Evolutionary conservation across 2,113 vertebrate species (phyloP).

Genomic region (Carassius auratus): DNA sequence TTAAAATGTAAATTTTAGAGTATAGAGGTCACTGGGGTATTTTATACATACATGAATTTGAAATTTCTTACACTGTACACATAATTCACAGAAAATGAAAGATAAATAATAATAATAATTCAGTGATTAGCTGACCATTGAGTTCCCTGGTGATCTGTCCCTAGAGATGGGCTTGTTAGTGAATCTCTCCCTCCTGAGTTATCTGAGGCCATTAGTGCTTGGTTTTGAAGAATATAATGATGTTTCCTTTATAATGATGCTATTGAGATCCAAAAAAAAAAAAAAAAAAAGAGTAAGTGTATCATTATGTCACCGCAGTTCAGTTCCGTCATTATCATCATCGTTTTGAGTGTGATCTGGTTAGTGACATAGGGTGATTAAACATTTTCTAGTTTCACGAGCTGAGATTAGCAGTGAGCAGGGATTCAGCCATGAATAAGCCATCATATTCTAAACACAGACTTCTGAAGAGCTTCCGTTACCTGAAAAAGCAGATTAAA

Average conservation of each 20-base stretch:
- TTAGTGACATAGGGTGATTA: conserved; percentile 1
- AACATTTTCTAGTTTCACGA: neutral
- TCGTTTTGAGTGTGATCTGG: neutral
- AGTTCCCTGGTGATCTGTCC: neutral
- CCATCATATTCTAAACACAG: conserved; percentile 23
- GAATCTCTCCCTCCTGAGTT: neutral
- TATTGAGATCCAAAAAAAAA: neutral
- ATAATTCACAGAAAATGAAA: too few species aligned
- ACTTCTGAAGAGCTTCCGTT: conserved; percentile 18
- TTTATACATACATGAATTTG: neutral
- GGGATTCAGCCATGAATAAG: conserved; percentile 6
- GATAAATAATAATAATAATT: too few species aligned
- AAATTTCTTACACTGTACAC: neutral
- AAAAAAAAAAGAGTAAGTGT: too few species aligned
- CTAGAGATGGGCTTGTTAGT: neutral
- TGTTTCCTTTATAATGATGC: neutral
- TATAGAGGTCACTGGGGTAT: neutral
- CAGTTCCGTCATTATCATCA: neutral
- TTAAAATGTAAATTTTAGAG: neutral
- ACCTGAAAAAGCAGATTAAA: conserved; percentile 24
- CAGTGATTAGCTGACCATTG: neutral
- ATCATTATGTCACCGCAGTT: neutral
- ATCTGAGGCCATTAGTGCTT: neutral
- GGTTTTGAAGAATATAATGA: neutral
- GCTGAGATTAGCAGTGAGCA: neutral